phyloP scores from a whole-genome alignment of 2,113 vertebrate genomes.

The Melanocharis versteri region DNA sequence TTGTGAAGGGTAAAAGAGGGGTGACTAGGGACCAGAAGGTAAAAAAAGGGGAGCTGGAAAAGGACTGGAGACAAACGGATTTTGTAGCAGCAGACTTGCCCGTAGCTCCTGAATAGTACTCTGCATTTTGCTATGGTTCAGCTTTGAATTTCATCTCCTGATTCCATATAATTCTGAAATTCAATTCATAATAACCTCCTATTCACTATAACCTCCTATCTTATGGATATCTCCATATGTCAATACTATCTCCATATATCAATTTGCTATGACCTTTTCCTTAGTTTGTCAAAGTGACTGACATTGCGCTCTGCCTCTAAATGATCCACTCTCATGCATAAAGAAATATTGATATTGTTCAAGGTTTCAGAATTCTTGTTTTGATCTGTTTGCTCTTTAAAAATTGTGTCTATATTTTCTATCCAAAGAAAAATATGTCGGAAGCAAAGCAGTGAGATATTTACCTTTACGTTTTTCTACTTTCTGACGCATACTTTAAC shows the following conservation, averaged over 20 bases:
- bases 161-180: background rate
- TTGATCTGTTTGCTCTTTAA: background rate
- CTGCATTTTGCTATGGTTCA: background rate
- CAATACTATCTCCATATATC: background rate
- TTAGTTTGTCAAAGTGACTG: background rate
- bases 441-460: background rate
- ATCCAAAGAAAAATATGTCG: background rate
- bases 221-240: background rate
- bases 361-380: background rate
- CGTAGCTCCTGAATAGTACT: background rate
- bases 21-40: background rate
- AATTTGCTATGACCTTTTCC: background rate
- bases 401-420: background rate
- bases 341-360: background rate
- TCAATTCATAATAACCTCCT: background rate
- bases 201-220: background rate
- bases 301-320: background rate
- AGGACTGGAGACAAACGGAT: background rate
- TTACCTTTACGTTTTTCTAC: background rate
- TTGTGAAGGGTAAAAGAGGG: background rate
- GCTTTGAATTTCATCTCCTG: background rate
- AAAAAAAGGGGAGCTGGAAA: background rate
- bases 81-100: background rate
- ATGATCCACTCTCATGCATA: background rate
- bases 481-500: background rate